A percentile compares a stretch with the other conserved stretches of the same genome.
Evolutionary conservation across 2,797 vertebrate genomes (phyloP).

Genomic region (Enteromius treurensis): DNA sequence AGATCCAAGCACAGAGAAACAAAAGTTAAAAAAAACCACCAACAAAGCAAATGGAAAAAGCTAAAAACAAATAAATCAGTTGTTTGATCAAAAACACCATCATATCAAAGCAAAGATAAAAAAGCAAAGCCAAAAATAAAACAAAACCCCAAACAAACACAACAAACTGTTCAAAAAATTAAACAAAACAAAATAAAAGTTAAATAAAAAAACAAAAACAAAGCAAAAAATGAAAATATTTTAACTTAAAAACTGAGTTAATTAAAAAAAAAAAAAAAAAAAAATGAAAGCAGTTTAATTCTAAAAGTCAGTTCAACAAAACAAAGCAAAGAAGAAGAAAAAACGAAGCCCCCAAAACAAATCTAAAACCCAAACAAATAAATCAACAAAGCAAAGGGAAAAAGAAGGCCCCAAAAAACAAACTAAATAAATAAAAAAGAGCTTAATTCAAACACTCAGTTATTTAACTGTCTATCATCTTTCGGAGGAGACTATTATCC

Average conservation of each 20-base stretch:
- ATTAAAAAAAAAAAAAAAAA: background rate
- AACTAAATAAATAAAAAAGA: background rate
- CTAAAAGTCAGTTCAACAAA: background rate
- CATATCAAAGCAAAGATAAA: background rate
- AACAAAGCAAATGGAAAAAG: background rate
- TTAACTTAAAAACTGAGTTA: background rate
- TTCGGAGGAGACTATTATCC: slow-evolving; percentile 15
- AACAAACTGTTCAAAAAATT: no score
- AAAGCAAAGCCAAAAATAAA: background rate
- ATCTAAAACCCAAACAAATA: background rate
- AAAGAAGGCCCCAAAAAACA: background rate
- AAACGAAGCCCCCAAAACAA: background rate
- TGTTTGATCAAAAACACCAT: background rate
- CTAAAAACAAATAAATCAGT: background rate
- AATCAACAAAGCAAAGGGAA: background rate
- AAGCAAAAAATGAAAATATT: background rate
- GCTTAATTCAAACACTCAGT: background rate
- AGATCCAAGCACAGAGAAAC: background rate
- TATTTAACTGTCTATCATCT: slow-evolving; percentile 20
- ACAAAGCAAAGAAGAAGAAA: background rate
- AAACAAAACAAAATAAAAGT: no score
- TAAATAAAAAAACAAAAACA: no score
- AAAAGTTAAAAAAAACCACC: background rate
- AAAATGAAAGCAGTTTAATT: background rate
- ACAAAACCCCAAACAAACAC: background rate